These are phyloP conservation scores for Bombylius discolor DNA, from an alignment of 2,888 invertebrate genomes.

Conservation along the genomic window DNA sequence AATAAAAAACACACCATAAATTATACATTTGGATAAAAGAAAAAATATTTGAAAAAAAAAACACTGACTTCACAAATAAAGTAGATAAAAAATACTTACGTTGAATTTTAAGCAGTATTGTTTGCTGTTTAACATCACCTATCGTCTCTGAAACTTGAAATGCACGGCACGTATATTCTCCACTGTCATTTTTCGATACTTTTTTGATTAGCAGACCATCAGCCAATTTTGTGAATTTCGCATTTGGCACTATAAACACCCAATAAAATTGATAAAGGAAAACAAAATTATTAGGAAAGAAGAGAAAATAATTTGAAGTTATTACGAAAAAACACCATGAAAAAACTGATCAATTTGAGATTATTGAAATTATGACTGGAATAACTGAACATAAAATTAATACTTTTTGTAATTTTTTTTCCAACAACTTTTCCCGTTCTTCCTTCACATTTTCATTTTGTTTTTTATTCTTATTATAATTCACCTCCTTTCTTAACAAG, in stretches of 20 bases:
- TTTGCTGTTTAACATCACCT: conserved; percentile 41
- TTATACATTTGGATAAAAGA: background rate
- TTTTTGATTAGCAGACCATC: conserved; percentile 45
- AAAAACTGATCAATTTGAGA: background rate
- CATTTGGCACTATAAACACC: conserved; percentile 15
- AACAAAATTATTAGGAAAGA: background rate
- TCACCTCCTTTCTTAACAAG: too few relatives aligned
- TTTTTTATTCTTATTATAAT: too few relatives aligned
- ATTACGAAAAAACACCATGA: background rate
- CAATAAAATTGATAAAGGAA: conserved; percentile 11
- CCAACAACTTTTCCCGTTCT: too few relatives aligned
- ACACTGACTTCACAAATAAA: background rate
- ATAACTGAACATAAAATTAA: background rate
- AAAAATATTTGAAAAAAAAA: background rate
- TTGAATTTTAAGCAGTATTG: conserved; percentile 44
- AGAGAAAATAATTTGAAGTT: background rate
- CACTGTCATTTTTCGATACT: conserved; percentile 42
- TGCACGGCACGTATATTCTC: conserved; percentile 46
- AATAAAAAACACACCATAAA: too few relatives aligned
- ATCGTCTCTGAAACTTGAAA: conserved; percentile 40
- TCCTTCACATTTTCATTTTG: too few relatives aligned
- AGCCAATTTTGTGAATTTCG: conserved; percentile 39
- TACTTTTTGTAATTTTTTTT: too few relatives aligned
- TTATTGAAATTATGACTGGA: background rate
- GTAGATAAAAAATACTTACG: conserved; percentile 39